These are phyloP conservation scores for Chrysolina americana DNA, from an alignment of 2,888 invertebrate genomes.

Conservation along the genomic window DNA sequence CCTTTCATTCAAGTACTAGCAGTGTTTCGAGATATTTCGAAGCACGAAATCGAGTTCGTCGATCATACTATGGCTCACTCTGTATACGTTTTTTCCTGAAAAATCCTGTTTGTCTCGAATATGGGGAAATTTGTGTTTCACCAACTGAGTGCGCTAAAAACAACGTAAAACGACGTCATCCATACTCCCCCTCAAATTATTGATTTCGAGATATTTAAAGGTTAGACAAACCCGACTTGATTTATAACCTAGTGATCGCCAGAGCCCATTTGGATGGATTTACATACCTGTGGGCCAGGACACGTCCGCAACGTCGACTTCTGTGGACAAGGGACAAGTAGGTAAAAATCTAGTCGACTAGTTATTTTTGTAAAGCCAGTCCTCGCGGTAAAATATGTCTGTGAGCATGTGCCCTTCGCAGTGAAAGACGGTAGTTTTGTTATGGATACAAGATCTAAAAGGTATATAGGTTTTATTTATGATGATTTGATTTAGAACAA, in stretches of 20 bases:
- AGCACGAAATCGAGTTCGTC: no score
- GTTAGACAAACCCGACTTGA: background rate
- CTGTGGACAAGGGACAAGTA: background rate
- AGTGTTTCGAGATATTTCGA: no score
- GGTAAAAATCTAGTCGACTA: background rate
- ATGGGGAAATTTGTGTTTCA: background rate
- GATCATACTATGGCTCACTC: no score
- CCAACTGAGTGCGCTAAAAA: background rate
- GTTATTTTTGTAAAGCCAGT: background rate
- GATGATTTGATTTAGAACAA: no score
- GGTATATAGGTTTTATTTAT: background rate
- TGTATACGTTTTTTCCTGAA: no score
- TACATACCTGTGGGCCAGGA: slow-evolving; percentile 16
- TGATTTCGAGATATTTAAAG: background rate
- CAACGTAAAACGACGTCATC: background rate
- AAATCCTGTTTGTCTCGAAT: no score
- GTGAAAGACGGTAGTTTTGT: background rate
- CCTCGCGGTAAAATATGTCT: background rate
- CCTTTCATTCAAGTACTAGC: no score
- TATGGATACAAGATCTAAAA: background rate
- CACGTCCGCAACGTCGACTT: slow-evolving; percentile 2
- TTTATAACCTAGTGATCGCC: background rate
- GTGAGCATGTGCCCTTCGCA: background rate
- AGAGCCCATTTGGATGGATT: slow-evolving; percentile 11
- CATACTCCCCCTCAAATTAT: background rate